Percentiles rank a stretch among this genome's conserved stretches.
These are phyloP conservation scores for Meloidogyne hapla DNA, from an alignment of 1,140 invertebrate genomes.

Conservation along the genomic window DNA sequence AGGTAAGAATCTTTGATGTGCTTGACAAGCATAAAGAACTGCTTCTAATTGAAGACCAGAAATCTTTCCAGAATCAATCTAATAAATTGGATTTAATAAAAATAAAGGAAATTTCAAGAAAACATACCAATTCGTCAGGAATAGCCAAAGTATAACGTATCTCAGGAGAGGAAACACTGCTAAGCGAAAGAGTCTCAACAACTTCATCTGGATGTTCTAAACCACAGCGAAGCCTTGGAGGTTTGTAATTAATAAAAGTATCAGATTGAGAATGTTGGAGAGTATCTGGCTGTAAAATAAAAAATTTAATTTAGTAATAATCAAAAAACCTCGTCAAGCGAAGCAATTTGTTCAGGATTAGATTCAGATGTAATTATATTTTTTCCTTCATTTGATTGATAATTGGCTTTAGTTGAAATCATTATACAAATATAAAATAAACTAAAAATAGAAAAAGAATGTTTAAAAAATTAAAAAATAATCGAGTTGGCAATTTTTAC, in stretches of 20 bases:
- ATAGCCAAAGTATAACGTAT: conserved; percentile 84
- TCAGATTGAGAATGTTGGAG: conserved; percentile 43
- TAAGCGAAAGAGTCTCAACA: conserved; percentile 94
- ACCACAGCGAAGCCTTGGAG: conserved; percentile 89
- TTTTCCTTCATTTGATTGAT: not conserved
- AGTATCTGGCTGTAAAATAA: conserved; percentile 44
- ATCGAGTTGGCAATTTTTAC: too few relatives aligned
- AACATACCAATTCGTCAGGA: conserved; percentile 80
- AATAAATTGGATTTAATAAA: not conserved
- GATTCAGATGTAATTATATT: not conserved
- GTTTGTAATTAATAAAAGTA: conserved; percentile 81
- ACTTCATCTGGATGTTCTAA: conserved; percentile 97
- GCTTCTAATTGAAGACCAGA: conserved; percentile 95
- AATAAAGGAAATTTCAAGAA: conserved; percentile 66
- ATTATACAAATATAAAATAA: not conserved
- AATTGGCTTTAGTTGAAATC: not conserved
- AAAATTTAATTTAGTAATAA: conserved; percentile 3
- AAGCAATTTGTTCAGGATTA: not conserved
- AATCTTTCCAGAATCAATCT: conserved; percentile 67
- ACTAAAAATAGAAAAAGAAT: not conserved
- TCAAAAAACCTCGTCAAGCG: not conserved
- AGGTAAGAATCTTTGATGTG: conserved; percentile 86
- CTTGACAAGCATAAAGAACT: conserved; percentile 90
- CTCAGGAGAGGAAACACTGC: conserved; percentile 90
- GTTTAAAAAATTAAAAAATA: not conserved